These are phyloP conservation scores for Enteromius afrohamiltoni DNA, from an alignment of 2,797 vertebrate species.

Conservation along the genomic window DNA sequence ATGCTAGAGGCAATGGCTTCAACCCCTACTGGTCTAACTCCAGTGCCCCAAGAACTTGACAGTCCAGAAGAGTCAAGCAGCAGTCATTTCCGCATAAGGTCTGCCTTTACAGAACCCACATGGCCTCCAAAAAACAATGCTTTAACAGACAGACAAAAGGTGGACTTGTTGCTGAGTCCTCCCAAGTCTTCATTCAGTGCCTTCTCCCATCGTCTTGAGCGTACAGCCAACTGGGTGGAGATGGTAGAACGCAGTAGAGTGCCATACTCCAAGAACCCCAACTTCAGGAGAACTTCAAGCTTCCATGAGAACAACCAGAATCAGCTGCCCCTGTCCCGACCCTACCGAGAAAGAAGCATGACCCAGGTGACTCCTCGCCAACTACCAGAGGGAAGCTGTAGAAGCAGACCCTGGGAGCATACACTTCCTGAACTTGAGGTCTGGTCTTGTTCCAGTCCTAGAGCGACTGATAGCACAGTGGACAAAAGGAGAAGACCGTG, in stretches of 20 bases:
- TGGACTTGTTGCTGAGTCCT: conserved; percentile 71
- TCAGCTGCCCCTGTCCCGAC: conserved; percentile 71
- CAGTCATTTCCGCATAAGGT: conserved; percentile 79
- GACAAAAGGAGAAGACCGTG: conserved; percentile 72
- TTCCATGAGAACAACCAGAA: conserved; percentile 88
- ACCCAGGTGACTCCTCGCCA: conserved; percentile 87
- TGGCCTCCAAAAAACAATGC: conserved; percentile 68
- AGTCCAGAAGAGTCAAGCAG: conserved; percentile 70
- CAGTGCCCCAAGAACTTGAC: conserved; percentile 66
- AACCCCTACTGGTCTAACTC: conserved; percentile 69
- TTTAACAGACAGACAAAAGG: conserved; percentile 71
- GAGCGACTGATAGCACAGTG: conserved; percentile 51
- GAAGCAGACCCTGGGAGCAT: conserved; percentile 80
- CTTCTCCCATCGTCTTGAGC: conserved; percentile 75
- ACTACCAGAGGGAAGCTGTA: conserved; percentile 80
- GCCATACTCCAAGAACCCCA: conserved; percentile 75
- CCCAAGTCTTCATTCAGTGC: conserved; percentile 69
- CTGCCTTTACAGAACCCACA: conserved; percentile 79
- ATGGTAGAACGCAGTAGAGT: conserved; percentile 78
- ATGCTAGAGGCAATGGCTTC: conserved; percentile 79
- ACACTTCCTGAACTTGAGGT: conserved; percentile 76
- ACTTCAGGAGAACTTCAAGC: conserved; percentile 91
- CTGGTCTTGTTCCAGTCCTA: conserved; percentile 67
- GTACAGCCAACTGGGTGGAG: conserved; percentile 83
- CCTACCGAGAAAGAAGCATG: conserved; percentile 93